phyloP scores from a whole-genome alignment of 2,888 invertebrate genomes.

The Drosophila demipolita region DNA sequence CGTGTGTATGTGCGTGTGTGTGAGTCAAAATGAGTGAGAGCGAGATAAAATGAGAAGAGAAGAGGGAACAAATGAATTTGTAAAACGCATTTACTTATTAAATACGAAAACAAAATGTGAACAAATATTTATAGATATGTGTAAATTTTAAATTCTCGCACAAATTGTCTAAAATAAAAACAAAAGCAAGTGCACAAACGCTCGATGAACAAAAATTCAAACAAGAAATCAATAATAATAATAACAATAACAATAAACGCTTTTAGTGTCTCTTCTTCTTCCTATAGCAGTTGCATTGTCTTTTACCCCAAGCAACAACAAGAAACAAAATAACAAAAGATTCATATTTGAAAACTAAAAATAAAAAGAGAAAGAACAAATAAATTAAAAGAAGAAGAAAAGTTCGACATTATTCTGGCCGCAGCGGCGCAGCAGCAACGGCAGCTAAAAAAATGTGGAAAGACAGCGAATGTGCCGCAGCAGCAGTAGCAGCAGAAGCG shows the following conservation, averaged over 20 bases:
- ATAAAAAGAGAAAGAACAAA: constrained; percentile 18
- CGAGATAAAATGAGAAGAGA: constrained; percentile 5
- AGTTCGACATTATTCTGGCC: constrained; percentile 18
- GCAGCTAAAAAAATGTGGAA: constrained; percentile 41
- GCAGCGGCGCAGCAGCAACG: constrained; percentile 27
- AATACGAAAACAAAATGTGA: constrained; percentile 47
- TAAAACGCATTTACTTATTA: constrained; percentile 74
- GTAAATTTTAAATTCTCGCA: constrained; percentile 19
- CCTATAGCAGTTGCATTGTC: constrained; percentile 32
- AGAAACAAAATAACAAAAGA: constrained; percentile 1
- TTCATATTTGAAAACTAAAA: constrained; percentile 22
- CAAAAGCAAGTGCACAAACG: constrained; percentile 19
- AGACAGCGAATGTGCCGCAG: constrained; percentile 49
- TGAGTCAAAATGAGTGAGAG: constrained; percentile 20
- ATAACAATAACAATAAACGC: constrained; percentile 59
- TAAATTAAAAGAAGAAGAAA: constrained; percentile 8
- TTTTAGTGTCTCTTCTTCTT: constrained; percentile 23
- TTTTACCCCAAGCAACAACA: constrained; percentile 13
- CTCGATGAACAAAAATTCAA: constrained; percentile 40
- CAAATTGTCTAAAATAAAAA: constrained; percentile 21
- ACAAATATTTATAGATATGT: constrained; percentile 10
- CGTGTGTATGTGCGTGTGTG: not conserved
- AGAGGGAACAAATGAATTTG: constrained; percentile 44
- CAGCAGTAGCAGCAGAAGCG: constrained; percentile 48
- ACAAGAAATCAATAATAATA: constrained; percentile 70